Evolutionary conservation across 2,113 vertebrate genomes (phyloP), one percentile per base, ranked within the genome.

Genomic region (Muntiacus reevesi): DNA sequence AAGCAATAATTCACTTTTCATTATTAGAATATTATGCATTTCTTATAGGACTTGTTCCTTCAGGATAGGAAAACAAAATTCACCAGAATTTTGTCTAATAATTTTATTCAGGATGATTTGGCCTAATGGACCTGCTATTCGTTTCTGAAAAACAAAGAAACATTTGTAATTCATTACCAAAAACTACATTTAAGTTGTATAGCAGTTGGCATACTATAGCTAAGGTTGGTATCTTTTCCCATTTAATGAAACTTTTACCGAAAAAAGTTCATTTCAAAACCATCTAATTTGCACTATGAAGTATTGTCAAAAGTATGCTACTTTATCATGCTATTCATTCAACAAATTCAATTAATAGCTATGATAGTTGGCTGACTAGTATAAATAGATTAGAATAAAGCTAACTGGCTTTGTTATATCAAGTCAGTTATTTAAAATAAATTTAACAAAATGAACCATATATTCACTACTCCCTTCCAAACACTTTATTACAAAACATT

Each of bases 181-280:
- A 95, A 92, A 62, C 47, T 88, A 67, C 36, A 94, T 43, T 92
- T 92, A 94, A 96, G 19, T 62, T 97, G n/a, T 54, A 93, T 10
- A 86, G 60, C 89, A 94, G 23, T 33, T 90, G 52, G 76, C 16
- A 83, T 57, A 78, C 43, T 91, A 57, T 40, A 95, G 23, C 4
- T 95, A 71, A 93, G 21, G 40, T 36, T 76, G 5, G 21, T 93
- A n/a, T 81, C 85, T 97, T 95, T 57, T 94, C 52, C 33, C 19
- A 92, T 55, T 91, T 87, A 95, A 57, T 87, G 30, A 92, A 97
- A 92, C 2, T 11, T 30, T 64, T 43, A 96, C 6, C 88, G 40
- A 86, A 83, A 89, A 97, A 94, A 57, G 5, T 64, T 21, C 47
- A 87, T 93, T 93, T 45, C 33, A 57, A 95, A 97, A 93, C 52